Percentiles rank a stretch among this genome's conserved stretches.
These are phyloP conservation scores for Harmothoe impar DNA, from an alignment of 2,888 invertebrate species.

Conservation along the genomic window DNA sequence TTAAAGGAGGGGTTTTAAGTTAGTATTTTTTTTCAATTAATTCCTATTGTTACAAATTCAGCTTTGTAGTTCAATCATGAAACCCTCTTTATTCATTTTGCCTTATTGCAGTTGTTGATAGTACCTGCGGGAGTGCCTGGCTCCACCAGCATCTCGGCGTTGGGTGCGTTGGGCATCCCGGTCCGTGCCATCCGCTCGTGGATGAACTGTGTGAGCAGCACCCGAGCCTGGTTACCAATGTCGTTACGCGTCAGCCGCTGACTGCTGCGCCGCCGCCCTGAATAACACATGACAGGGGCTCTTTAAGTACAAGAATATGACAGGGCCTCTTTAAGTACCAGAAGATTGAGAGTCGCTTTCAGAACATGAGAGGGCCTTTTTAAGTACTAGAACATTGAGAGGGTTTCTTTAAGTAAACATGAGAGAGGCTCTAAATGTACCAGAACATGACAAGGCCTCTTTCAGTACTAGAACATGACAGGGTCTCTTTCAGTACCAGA, in stretches of 20 bases:
- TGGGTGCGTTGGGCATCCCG: slow-evolving; percentile 72
- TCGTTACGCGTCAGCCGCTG: slow-evolving; percentile 73
- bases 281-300: not conserved
- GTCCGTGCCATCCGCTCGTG: slow-evolving; percentile 78
- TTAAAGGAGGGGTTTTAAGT: too few species aligned
- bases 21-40: too few species aligned
- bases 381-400: too few species aligned
- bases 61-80: too few species aligned
- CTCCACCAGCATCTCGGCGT: slow-evolving; percentile 78
- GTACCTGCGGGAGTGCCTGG: slow-evolving; percentile 81
- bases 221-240: slow-evolving; percentile 80
- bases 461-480: not conserved
- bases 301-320: not conserved
- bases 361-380: too few species aligned
- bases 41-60: too few species aligned
- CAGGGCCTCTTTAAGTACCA: not conserved
- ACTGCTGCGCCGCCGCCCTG: not conserved
- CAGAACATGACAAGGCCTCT: not conserved
- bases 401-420: too few species aligned
- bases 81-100: too few species aligned
- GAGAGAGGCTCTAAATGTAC: too few species aligned
- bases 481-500: too few species aligned
- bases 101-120: too few species aligned
- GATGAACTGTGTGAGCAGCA: slow-evolving; percentile 79
- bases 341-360: not conserved